Base-by-base conservation (phyloP, 2,113 vertebrate genomes). In the Rana temporaria region DNA sequence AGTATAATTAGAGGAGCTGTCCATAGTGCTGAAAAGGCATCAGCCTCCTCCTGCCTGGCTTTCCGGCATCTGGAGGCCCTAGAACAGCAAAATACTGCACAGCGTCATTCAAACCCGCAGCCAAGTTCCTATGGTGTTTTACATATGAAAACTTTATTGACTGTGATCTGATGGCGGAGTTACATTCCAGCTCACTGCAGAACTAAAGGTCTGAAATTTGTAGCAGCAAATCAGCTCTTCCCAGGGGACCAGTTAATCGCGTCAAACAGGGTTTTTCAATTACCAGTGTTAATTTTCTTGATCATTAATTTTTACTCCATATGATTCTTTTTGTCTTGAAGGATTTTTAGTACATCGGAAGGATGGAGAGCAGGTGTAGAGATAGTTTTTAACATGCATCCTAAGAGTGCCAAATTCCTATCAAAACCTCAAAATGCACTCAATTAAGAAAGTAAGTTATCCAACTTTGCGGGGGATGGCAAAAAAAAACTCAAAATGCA, bases 221-320 rank as follows among this genome's bases (percentile, higher is more conserved):
- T 77, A 77, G 59, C 74, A 77, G 74, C 74, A 65, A 77, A 77
- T 77, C 74, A 64, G 22, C 60, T 64, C 74, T 8, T 65, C 74
- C 59, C 60, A 48, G 74, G 74, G 74, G 74, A 77, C 15, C 59
- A 5, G 74, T 77, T 77, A 77, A 77, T 77, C 74, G 60, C 60
- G 38, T 64, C 74, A 77, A 77, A 77, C 34, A 77, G 74, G 34
- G 74, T 77, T 77, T 77, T 77, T 77, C 74, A 77, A 77, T 77
- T 77, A 77, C 59, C 60, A 77, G 64, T 77, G 60, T 77, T 77
- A 77, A 77, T 77, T 77, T 77, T 77, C 74, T 77, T 77, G 74
- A 77, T 77, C 74, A 65, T 77, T 77, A 77, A 77, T 77, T 77
- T 77, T 77, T 64, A 64, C 42, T 77, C 74, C 42, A 6, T 77